phyloP scores from a whole-genome alignment of 2,113 vertebrate species.

The Anoura caudifer region DNA sequence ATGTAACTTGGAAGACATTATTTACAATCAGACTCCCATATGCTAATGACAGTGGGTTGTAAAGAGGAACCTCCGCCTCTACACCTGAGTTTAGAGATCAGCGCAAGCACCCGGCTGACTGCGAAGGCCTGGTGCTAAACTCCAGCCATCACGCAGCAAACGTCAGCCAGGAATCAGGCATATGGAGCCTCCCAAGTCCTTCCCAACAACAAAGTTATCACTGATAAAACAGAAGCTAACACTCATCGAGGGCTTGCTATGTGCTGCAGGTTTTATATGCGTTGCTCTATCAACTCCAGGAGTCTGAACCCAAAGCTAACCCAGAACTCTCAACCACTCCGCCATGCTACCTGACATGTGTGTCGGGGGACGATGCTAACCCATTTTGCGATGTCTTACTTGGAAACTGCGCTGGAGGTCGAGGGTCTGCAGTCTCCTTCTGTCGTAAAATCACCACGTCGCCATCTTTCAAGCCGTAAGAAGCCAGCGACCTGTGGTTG shows the following conservation, averaged over 20 bases:
- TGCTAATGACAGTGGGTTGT: background rate
- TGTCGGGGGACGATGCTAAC: background rate
- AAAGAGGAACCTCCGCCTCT: background rate
- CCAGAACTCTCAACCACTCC: background rate
- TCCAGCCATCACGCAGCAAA: background rate
- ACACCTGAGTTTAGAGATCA: background rate
- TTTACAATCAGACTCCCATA: background rate
- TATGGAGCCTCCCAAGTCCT: background rate
- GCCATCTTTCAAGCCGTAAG: conserved; percentile 96
- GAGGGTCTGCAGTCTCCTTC: conserved; percentile 84
- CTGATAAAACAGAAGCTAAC: background rate
- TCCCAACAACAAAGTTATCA: background rate
- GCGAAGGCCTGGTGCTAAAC: background rate
- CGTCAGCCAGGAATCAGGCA: background rate
- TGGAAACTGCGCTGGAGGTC: conserved; percentile 83
- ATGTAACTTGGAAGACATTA: background rate
- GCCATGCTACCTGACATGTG: background rate
- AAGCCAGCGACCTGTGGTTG: conserved; percentile 92
- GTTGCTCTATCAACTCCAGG: background rate
- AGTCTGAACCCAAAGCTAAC: background rate
- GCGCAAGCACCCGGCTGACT: background rate
- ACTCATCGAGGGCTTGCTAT: background rate
- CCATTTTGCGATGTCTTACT: conserved; percentile 80
- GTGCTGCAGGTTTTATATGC: background rate
- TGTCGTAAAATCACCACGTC: conserved; percentile 96